Percentiles rank a stretch among this genome's conserved stretches.
Evolutionary conservation across 2,888 invertebrate species (phyloP).

Genomic region (Heliothis peltigera): DNA sequence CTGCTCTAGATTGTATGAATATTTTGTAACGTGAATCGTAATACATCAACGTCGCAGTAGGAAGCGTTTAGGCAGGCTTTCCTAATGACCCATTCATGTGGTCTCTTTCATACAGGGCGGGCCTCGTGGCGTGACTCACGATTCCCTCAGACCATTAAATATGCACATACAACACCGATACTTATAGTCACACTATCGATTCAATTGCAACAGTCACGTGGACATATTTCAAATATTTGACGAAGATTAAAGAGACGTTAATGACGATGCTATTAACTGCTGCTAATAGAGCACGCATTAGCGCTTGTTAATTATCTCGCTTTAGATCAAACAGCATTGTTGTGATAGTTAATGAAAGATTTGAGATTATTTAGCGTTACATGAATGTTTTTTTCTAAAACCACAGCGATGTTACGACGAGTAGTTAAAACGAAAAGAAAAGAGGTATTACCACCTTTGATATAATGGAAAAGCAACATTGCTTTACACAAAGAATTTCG

Average conservation of each 20-base stretch:
- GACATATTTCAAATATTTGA: background rate
- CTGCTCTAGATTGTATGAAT: conserved; percentile 63
- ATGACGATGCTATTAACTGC: background rate
- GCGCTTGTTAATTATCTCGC: background rate
- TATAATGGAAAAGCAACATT: conserved; percentile 31
- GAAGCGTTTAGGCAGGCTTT: conserved; percentile 74
- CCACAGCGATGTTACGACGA: background rate
- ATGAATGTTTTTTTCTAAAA: background rate
- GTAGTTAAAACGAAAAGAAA: conserved; percentile 2
- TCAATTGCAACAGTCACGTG: conserved; percentile 5
- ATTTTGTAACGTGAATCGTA: conserved; percentile 64
- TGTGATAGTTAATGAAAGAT: conserved; percentile 1
- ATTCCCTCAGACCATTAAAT: conserved; percentile 61
- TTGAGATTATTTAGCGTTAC: no score
- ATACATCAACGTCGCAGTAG: conserved; percentile 75
- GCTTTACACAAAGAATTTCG: conserved; percentile 34
- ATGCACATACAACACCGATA: conserved; percentile 59
- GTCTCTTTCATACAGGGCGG: conserved; percentile 70
- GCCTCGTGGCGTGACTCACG: conserved; percentile 74
- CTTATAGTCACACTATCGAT: conserved; percentile 46
- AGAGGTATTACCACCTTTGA: no score
- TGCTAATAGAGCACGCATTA: background rate
- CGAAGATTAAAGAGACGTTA: background rate
- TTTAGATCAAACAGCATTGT: background rate
- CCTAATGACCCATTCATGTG: conserved; percentile 83